Evolutionary conservation across 2,113 vertebrate species (phyloP).

Genomic region (Ondatra zibethicus): DNA sequence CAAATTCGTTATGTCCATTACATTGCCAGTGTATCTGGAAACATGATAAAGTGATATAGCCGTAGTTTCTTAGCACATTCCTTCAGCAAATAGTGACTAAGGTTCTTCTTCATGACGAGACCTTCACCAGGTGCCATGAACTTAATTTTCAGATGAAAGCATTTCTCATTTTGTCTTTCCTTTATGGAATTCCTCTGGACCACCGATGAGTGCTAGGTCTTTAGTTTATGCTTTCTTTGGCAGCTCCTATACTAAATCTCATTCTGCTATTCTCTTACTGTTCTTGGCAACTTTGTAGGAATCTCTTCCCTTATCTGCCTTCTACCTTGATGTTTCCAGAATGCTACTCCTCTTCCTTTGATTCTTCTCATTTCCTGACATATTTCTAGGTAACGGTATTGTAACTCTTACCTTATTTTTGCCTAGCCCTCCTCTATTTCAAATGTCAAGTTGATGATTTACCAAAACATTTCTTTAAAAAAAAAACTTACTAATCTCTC

Average conservation of each 20-base stretch:
- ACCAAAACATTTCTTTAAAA: background rate
- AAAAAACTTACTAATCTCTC: background rate
- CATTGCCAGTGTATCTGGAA: background rate
- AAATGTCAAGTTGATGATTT: background rate
- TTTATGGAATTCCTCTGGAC: background rate
- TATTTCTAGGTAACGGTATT: background rate
- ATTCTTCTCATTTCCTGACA: background rate
- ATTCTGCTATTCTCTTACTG: background rate
- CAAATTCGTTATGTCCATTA: background rate
- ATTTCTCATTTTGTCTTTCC: background rate
- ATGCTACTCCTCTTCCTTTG: background rate
- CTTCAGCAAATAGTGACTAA: background rate
- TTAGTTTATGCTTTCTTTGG: background rate
- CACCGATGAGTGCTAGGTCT: background rate
- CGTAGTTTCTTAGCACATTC: background rate
- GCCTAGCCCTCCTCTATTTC: background rate
- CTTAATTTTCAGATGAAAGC: background rate
- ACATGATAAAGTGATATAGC: background rate
- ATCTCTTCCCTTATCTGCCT: background rate
- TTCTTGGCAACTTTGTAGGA: background rate
- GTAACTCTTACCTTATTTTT: background rate
- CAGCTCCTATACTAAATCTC: background rate
- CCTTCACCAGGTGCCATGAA: background rate
- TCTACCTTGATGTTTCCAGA: conserved; percentile 32
- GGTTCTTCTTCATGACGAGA: background rate